Conservation (phyloP, 2,888 invertebrate genomes). For the Parelbella ahira region DNA sequence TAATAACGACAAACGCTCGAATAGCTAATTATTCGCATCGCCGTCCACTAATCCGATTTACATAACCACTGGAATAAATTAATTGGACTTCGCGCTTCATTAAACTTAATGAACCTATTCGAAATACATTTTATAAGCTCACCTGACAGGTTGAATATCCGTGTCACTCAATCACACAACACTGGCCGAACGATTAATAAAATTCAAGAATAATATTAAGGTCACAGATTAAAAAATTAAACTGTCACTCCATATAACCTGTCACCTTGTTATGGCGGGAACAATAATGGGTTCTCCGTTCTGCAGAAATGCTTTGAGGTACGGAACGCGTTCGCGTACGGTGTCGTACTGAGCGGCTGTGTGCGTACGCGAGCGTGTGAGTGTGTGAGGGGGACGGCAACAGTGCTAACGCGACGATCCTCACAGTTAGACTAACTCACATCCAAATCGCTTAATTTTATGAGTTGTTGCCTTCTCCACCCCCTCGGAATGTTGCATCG, state of each 20-base stretch:
- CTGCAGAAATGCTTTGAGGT: slow-evolving; percentile 34
- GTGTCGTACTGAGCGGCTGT: slow-evolving; percentile 34
- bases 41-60: slow-evolving; percentile 24
- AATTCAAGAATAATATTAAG: slow-evolving; percentile 32
- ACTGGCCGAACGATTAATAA: slow-evolving; percentile 33
- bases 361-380: slow-evolving; percentile 41
- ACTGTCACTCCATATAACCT: slow-evolving; percentile 40
- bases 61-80: slow-evolving; percentile 26
- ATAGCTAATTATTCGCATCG: slow-evolving; percentile 21
- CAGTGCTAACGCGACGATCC: slow-evolving; percentile 75
- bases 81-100: slow-evolving; percentile 24
- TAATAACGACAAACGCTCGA: slow-evolving; percentile 22
- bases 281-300: slow-evolving; percentile 37
- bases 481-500: slow-evolving; percentile 57
- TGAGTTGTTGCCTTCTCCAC: slow-evolving; percentile 82
- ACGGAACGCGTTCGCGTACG: slow-evolving; percentile 40
- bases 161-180: slow-evolving; percentile 36
- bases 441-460: slow-evolving; percentile 82
- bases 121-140: slow-evolving; percentile 28
- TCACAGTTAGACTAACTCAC: slow-evolving; percentile 80
- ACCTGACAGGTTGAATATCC: slow-evolving; percentile 38
- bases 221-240: slow-evolving; percentile 33
- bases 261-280: slow-evolving; percentile 54
- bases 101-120: slow-evolving; percentile 26
- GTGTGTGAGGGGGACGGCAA: slow-evolving; percentile 59